Conservation (phyloP, 1,140 invertebrate species). For the Ceratina australensis region DNA sequence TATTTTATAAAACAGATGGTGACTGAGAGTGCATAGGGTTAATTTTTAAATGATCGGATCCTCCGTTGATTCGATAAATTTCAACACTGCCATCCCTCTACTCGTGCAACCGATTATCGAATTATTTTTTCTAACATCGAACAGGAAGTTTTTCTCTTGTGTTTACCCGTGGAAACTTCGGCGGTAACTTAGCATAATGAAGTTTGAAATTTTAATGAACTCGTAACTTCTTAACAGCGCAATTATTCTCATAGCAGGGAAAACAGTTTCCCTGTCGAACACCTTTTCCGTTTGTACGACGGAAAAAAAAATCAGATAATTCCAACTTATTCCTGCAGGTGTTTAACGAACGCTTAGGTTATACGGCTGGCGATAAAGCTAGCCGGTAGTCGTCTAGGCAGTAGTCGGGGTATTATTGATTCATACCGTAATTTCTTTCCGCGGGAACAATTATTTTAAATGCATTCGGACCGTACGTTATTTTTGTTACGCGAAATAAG, state of each 20-base stretch:
- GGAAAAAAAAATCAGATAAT: background rate
- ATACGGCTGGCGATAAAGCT: no score
- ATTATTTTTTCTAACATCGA: background rate
- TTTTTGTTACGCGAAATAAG: background rate
- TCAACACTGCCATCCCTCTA: background rate
- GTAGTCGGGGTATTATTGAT: no score
- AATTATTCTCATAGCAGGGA: background rate
- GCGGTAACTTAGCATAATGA: background rate
- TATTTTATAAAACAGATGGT: no score
- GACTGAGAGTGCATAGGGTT: no score
- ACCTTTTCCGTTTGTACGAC: background rate
- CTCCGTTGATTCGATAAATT: no score
- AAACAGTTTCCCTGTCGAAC: background rate
- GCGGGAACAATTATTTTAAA: background rate
- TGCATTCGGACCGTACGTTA: slow-evolving; percentile 8
- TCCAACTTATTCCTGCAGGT: background rate
- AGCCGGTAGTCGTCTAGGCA: no score
- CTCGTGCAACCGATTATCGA: background rate
- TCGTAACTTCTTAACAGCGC: slow-evolving; percentile 6
- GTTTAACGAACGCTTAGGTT: no score
- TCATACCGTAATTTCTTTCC: background rate
- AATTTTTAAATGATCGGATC: no score
- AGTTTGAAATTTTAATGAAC: slow-evolving; percentile 15
- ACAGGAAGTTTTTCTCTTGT: background rate
- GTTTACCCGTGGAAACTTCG: background rate